phyloP scores from a whole-genome alignment of 37 sponge, comb jelly and placozoan genomes.

The Agelas oroides region DNA sequence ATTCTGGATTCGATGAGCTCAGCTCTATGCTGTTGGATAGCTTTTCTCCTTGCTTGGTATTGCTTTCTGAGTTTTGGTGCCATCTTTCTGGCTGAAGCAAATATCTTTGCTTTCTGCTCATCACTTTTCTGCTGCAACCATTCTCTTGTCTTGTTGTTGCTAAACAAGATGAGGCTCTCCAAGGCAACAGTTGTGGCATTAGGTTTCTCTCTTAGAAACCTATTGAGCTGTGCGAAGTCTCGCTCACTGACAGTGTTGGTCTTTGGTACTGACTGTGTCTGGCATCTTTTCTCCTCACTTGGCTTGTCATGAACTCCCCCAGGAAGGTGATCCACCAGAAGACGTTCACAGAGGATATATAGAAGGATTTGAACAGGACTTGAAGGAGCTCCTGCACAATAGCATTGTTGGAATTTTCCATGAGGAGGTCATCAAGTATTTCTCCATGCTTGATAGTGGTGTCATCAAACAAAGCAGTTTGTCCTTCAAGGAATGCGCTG shows the following conservation, averaged over 20 bases:
- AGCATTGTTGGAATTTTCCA: background rate
- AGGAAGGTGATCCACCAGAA: constrained; percentile 2
- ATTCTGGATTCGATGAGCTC: too few species aligned
- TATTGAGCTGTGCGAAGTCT: constrained; percentile 49
- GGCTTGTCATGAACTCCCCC: background rate
- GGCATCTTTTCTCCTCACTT: background rate
- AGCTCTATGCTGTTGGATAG: too few species aligned
- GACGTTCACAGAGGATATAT: background rate
- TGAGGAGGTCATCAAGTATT: background rate
- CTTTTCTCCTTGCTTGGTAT: too few species aligned
- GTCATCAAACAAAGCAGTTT: background rate
- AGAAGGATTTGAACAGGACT: background rate
- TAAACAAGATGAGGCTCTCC: constrained; percentile 33
- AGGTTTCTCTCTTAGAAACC: constrained; percentile 41
- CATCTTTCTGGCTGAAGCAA: too few species aligned
- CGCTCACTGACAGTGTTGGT: constrained; percentile 33
- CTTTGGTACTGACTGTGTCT: constrained; percentile 33
- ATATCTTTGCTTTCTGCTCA: constrained; percentile 10
- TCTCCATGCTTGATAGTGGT: background rate
- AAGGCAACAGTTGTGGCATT: constrained; percentile 14
- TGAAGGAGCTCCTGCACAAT: constrained; percentile 29
- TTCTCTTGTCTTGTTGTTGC: constrained; percentile 50
- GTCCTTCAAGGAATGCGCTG: background rate
- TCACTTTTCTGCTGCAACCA: constrained; percentile 38
- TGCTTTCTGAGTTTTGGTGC: too few species aligned